Base-by-base conservation (phyloP, 2,797 vertebrate species). In the Sphenodon punctatus region DNA sequence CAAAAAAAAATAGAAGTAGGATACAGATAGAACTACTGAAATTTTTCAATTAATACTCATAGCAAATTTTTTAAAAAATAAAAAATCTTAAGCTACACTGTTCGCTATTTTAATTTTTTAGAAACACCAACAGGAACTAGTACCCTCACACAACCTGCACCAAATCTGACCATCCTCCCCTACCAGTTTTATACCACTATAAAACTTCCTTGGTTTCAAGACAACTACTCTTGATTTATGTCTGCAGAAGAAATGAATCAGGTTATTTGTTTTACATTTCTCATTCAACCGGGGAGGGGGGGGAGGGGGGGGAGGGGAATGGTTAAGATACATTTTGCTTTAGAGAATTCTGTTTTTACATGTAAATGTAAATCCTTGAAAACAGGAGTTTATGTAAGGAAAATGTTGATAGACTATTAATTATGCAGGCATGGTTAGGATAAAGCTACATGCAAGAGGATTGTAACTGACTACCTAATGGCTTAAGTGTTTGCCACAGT, bases 21-120 rank as follows among this genome's bases (percentile, higher is more conserved):
- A n/a, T n/a, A n/a, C 77, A 77, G 82, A 80, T 12, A 78, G 77
- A 92, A 89, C 89, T 87, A 84, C 88, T 86, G 86, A 84, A 86
- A 34, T 68, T 84, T 78, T 88, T 89, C 93, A 92, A 87, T 92
- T 93, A 93, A 93, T 91, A 89, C 84, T 82, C 82, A 86, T 11
- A 2, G 90, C 88, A n/a, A n/a, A n/a, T n/a, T n/a, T n/a, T n/a
- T n/a, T n/a, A n/a, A 88, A 92, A 93, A 93, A 84, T 89, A 91
- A 82, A 65, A 88, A 92, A 89, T 90, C 87, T 90, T 77, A 92
- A 92, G 86, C 86, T 84, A 86, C 89, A 89, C 87, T 93, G 90
- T 93, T 73, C 91, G 88, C 91, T 84, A 92, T 88, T 93, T 89
- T 90, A 91, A 82, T 92, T 89, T 93, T 91, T 90, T 92, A 92